Base-by-base conservation (phyloP, 2,888 invertebrate genomes). In the Anthophora plumipes region DNA sequence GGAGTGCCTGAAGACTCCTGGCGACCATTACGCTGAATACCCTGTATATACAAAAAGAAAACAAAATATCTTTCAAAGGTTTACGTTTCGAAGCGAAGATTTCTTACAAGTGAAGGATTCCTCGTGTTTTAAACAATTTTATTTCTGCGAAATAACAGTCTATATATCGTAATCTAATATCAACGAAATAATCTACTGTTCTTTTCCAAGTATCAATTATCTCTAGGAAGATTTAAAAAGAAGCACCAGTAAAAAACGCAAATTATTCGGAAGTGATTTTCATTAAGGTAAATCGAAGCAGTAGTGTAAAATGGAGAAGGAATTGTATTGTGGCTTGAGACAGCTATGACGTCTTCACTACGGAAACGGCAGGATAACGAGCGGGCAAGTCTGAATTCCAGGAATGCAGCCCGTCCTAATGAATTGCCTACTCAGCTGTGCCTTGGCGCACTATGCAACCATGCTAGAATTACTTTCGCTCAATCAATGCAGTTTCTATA, bases 341-440 rank as follows among this genome's bases (percentile, higher is more conserved):
- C 59, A 61, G 54, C 66, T 54, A 25, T 52, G 80, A 84, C 76
- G 76, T 84, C 84, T 77, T 84, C 57, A 73, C 46, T 75, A 22
- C 50, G 61, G n/a, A 71, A 76, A 52, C 48, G 50, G 52, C 52
- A 41, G 81, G 67, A 85, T 87, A 85, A 87, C 77, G 85, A 83
- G 77, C 82, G 70, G 50, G 25, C 50, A 57, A 68, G 72, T 61
- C 73, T 73, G 88, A 83, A 87, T 87, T 73, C 85, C 11, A 67
- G 78, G 81, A 86, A 85, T 78, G 81, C 82, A 60, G 64, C 43
- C 59, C 57, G 61, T 68, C 79, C 76, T 87, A 88, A 88, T 88
- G 88, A 88, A 88, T 88, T 82, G 81, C 84, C 84, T 80, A 76
- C 85, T 83, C 76, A 80, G 63, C 39, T 54, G 46, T 64, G 57